Conservation (phyloP, 2,113 vertebrate species). For the Carettochelys insculpta region DNA sequence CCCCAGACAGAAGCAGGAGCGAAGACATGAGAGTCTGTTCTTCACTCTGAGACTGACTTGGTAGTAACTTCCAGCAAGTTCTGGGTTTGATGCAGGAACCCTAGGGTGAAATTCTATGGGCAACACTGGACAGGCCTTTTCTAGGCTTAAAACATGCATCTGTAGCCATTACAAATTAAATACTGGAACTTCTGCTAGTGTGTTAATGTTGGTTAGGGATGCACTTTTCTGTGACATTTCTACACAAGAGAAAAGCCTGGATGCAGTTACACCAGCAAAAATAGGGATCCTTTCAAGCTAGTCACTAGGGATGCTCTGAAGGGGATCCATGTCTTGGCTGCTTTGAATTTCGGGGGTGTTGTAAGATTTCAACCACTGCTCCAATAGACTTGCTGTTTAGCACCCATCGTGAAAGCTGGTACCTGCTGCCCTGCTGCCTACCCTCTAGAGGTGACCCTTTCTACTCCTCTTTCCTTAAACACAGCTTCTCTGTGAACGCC, state of each 20-base stretch:
- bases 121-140: background rate
- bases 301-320: too few species aligned
- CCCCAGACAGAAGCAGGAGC: background rate
- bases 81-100: background rate
- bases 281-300: background rate
- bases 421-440: background rate
- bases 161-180: background rate
- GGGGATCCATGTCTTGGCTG: background rate
- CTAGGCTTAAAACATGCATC: background rate
- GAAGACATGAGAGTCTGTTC: background rate
- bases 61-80: background rate
- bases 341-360: background rate
- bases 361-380: background rate
- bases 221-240: background rate
- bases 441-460: background rate
- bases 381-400: background rate
- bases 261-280: fast-evolving
- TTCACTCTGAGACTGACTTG: background rate
- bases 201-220: background rate
- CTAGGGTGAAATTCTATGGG: background rate
- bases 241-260: background rate
- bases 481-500: background rate
- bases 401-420: background rate
- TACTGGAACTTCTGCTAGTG: background rate
- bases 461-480: background rate